Evolutionary conservation across 2,113 vertebrate species (phyloP).

Genomic region (Gambusia affinis): DNA sequence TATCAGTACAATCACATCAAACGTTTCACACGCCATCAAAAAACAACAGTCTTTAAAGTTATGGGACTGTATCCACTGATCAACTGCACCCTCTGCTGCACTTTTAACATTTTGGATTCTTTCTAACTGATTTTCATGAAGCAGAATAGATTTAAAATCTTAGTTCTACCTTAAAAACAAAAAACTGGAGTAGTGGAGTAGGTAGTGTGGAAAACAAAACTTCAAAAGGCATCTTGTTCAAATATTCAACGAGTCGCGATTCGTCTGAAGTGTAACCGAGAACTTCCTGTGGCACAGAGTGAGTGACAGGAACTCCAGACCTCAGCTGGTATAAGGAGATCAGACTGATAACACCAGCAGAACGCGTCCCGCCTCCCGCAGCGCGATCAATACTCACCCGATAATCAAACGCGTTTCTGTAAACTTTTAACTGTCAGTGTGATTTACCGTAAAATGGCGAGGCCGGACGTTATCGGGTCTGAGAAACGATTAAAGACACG

Average conservation of each 20-base stretch:
- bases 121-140: conserved; percentile 16
- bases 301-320: conserved; percentile 1
- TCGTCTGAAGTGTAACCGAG: conserved; percentile 16
- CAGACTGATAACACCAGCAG: conserved; percentile 10
- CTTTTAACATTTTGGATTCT: conserved; percentile 19
- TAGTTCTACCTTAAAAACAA: conserved; percentile 37
- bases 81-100: conserved; percentile 30
- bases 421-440: conserved; percentile 56
- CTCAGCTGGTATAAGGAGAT: conserved; percentile 24
- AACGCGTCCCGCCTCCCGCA: background rate
- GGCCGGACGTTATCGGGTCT: conserved; percentile 27
- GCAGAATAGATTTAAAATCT: conserved; percentile 17
- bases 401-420: conserved; percentile 51
- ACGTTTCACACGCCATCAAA: conserved; percentile 72
- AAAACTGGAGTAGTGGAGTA: background rate
- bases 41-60: conserved; percentile 66
- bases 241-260: conserved; percentile 25
- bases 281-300: conserved; percentile 47
- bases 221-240: conserved; percentile 71
- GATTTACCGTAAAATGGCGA: conserved; percentile 41
- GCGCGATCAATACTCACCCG: conserved; percentile 2
- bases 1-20: conserved; percentile 82
- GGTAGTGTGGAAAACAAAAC: conserved; percentile 29
- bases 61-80: conserved; percentile 72
- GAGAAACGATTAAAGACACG: conserved; percentile 37